Conservation (phyloP, 2,888 invertebrate genomes). For the Dimorphilus gyrociliatus region DNA sequence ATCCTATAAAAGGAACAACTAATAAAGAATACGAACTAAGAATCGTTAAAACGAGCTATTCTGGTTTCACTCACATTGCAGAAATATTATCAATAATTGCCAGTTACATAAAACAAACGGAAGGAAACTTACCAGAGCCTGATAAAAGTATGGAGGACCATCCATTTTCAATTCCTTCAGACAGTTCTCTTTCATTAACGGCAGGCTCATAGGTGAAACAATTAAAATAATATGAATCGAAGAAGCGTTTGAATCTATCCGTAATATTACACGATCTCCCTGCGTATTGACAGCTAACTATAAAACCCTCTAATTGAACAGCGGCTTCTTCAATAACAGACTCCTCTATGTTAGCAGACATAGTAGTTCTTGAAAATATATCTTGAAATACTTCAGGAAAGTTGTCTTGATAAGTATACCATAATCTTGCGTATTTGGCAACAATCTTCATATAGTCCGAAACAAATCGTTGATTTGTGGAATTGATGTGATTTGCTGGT, state of each 20-base stretch:
- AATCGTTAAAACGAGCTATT: too few species aligned
- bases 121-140: too few species aligned
- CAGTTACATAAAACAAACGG: too few species aligned
- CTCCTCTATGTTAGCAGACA: slow-evolving; percentile 9
- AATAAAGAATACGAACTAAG: too few species aligned
- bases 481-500: slow-evolving; percentile 10
- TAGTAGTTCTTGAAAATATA: slow-evolving; percentile 10
- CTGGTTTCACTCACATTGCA: too few species aligned
- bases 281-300: slow-evolving; percentile 10
- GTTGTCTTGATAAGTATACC: slow-evolving; percentile 8
- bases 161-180: slow-evolving; percentile 13
- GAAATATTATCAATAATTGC: too few species aligned
- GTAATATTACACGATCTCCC: slow-evolving; percentile 9
- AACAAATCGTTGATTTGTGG: slow-evolving; percentile 8
- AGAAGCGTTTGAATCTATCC: slow-evolving; percentile 8
- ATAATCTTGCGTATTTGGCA: slow-evolving; percentile 9
- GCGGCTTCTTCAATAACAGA: slow-evolving; percentile 9
- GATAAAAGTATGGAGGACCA: slow-evolving; percentile 10
- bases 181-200: slow-evolving; percentile 5
- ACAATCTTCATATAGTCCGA: slow-evolving; percentile 8
- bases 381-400: slow-evolving; percentile 10
- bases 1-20: too few species aligned
- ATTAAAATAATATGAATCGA: slow-evolving; percentile 12
- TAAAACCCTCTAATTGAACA: slow-evolving; percentile 10
- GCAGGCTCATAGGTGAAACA: slow-evolving; percentile 10